A percentile compares a stretch with the other conserved stretches of the same genome.
Evolutionary conservation across 2,888 invertebrate genomes (phyloP).

Genomic region (Drosophila histrio): DNA sequence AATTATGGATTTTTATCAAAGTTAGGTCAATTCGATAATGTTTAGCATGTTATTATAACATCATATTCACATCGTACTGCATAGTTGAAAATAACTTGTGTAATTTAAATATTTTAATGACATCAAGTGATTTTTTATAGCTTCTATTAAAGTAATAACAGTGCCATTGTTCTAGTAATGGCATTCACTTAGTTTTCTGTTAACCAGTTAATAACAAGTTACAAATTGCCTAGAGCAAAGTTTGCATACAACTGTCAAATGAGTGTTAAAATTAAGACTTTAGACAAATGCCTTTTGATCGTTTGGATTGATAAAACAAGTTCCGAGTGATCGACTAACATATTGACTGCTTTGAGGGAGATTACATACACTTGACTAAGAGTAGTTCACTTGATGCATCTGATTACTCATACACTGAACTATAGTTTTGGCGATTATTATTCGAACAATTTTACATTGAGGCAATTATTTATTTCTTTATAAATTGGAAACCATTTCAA

Average conservation of each 20-base stretch:
- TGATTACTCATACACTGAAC: too few species aligned
- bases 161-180: not conserved
- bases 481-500: too few species aligned
- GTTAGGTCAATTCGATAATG: not conserved
- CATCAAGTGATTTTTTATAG: slow-evolving; percentile 3
- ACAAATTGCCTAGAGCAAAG: slow-evolving; percentile 1
- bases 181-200: not conserved
- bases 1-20: not conserved
- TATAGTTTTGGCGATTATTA: too few species aligned
- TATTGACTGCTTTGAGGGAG: too few species aligned
- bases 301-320: not conserved
- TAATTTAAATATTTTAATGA: not conserved
- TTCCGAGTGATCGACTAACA: not conserved
- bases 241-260: not conserved
- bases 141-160: slow-evolving; percentile 2
- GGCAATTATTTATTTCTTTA: too few species aligned
- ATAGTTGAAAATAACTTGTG: not conserved
- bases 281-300: not conserved
- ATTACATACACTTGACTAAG: too few species aligned
- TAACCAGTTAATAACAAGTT: not conserved
- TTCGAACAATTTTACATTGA: too few species aligned
- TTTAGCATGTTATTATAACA: not conserved
- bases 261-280: not conserved
- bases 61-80: not conserved
- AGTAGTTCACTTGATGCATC: too few species aligned